Conservation (phyloP, 2,888 invertebrate genomes). For the Thera obeliscata region DNA sequence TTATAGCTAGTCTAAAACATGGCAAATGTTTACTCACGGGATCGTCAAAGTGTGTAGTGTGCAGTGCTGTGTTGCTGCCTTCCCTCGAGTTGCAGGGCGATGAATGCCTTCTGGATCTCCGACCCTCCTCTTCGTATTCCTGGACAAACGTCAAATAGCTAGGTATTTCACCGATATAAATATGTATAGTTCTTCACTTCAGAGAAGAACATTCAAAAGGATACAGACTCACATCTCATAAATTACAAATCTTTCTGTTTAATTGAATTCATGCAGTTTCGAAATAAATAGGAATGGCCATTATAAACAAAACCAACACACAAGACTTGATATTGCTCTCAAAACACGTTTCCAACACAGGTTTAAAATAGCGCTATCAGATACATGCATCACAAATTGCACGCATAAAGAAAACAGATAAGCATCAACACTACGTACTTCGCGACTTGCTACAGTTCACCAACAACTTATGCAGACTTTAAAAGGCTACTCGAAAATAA, state of each 20-base stretch:
- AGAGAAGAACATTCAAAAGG: neutral
- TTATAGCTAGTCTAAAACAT: too few species aligned
- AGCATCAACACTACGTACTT: constrained; percentile 36
- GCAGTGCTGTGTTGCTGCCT: constrained; percentile 86
- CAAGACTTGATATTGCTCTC: constrained; percentile 8
- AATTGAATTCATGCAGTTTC: constrained; percentile 15
- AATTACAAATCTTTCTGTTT: neutral
- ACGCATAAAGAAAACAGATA: constrained; percentile 52
- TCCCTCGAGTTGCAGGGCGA: constrained; percentile 88
- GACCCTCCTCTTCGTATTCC: constrained; percentile 89
- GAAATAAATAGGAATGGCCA: constrained; percentile 9
- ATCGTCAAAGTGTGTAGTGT: constrained; percentile 86
- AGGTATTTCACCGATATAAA: constrained; percentile 8
- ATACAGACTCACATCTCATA: constrained; percentile 14
- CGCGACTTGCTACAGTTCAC: constrained; percentile 29
- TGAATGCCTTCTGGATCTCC: constrained; percentile 86
- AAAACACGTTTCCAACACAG: constrained; percentile 41
- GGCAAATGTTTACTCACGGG: constrained; percentile 73
- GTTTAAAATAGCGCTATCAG: constrained; percentile 44
- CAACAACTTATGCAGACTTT: constrained; percentile 13
- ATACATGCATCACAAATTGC: constrained; percentile 58
- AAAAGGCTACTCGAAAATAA: constrained; percentile 9
- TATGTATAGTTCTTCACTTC: constrained; percentile 5
- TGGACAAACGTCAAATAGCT: constrained; percentile 55
- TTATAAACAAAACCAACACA: constrained; percentile 12